These are phyloP conservation scores for Liparis tanakae DNA, from an alignment of 2,797 vertebrate genomes.

Conservation along the genomic window DNA sequence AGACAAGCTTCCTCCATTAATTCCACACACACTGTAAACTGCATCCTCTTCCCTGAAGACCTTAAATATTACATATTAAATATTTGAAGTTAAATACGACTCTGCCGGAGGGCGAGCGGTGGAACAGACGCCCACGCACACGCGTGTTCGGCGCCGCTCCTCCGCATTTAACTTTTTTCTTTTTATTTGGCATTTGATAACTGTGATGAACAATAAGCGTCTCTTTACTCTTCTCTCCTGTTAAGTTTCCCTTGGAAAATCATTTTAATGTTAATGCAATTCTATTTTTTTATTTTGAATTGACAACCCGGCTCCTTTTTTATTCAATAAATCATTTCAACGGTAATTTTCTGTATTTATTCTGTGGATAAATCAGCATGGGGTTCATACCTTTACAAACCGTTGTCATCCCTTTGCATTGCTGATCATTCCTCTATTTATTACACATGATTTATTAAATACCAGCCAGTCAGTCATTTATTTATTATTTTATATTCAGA, in stretches of 20 bases:
- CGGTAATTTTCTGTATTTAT: background rate
- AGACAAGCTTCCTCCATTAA: too few relatives aligned
- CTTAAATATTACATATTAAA: too few relatives aligned
- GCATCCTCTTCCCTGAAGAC: too few relatives aligned
- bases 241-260: too few relatives aligned
- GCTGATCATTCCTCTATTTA: background rate
- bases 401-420: background rate
- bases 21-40: too few relatives aligned
- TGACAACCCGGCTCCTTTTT: background rate
- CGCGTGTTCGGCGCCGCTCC: too few relatives aligned
- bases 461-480: background rate
- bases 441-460: background rate
- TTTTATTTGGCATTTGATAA: conserved; percentile 31
- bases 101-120: too few relatives aligned
- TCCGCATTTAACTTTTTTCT: conserved; percentile 18
- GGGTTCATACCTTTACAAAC: too few relatives aligned
- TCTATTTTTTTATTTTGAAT: background rate
- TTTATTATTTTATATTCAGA: too few relatives aligned
- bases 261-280: conserved; percentile 29
- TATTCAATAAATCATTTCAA: background rate
- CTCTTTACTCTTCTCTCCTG: too few relatives aligned
- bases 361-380: background rate
- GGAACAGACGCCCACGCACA: too few relatives aligned
- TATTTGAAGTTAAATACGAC: too few relatives aligned
- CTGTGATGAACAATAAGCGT: background rate